Evolutionary conservation across 1,140 invertebrate genomes (phyloP), one percentile per base, ranked within the genome.

Genomic region (Penaeus chinensis): DNA sequence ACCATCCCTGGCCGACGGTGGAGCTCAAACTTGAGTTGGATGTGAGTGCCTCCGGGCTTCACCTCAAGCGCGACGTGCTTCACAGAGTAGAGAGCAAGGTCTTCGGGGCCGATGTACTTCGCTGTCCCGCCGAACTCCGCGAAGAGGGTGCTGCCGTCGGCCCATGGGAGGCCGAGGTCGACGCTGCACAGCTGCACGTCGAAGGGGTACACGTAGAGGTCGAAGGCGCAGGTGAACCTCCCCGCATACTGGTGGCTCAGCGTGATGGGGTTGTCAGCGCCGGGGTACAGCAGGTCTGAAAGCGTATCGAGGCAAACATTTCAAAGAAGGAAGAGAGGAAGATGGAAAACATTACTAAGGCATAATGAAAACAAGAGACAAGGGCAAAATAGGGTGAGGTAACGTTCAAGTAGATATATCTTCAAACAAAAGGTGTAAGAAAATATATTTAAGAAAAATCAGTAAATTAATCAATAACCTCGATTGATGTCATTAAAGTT

Each of bases 141-240:
- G 80, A 82, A 82, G 32, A 32, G 27, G 18, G 65, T 65, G 32
- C 27, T 82, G 62, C 32, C 80, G 13, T 82, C 19, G 80, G 24
- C n/a, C 47, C 61, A 27, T 7, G 27, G 62, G 62, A 27, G 66
- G 62, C 54, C 62, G 20, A 82, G 62, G 80, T 82, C 80, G 62
- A 82, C 66, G 80, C 80, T 82, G 62, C 80, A 82, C 63, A 42
- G 27, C 62, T 82, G 80, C 80, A 82, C 80, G 63, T 82, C 80
- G 80, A 82, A 82, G n/a, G 80, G 80, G 24, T 82, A 82, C 61
- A 82, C 61, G 62, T 82, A 82, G 3, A 82, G 27, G 62, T 82
- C 63, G 32, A 82, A 82, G 5, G n/a, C 2, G 61, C 80, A 82
- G 13, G 80, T 82, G 80, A 82, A 82, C 18, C 7, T 82, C 16